These are phyloP conservation scores for Engraulis encrasicolus DNA, from an alignment of 2,113 vertebrate genomes.

Conservation along the genomic window DNA sequence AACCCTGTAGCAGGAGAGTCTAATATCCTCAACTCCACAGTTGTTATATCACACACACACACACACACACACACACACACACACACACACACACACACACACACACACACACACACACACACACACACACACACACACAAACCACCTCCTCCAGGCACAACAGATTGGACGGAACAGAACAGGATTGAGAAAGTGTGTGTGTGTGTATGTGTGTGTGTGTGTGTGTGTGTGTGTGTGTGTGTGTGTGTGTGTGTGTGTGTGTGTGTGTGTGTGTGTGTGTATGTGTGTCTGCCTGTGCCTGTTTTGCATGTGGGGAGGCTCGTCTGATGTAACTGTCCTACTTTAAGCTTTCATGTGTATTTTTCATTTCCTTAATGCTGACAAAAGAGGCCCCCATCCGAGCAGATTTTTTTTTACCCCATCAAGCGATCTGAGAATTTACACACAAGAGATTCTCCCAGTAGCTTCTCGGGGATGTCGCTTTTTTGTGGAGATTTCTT, in stretches of 20 bases:
- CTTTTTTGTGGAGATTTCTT: not conserved
- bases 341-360: slow-evolving; percentile 12
- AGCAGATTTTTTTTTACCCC: not conserved
- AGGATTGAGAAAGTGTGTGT: not conserved
- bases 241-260: not conserved
- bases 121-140: not conserved
- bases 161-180: not conserved
- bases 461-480: not conserved
- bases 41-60: too few relatives aligned
- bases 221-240: not conserved
- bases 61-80: not conserved
- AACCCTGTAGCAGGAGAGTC: not conserved
- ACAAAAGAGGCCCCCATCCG: not conserved
- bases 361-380: slow-evolving; percentile 1
- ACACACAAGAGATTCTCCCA: not conserved
- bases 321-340: slow-evolving; percentile 1
- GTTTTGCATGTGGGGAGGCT: not conserved
- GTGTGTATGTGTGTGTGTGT: not conserved
- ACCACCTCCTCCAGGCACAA: not conserved
- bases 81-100: not conserved
- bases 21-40: not conserved
- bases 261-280: too few relatives aligned
- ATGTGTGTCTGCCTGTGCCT: not conserved
- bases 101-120: not conserved
- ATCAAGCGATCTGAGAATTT: not conserved